phyloP scores from a whole-genome alignment of 2,113 vertebrate species.

The Raphicerus campestris region DNA sequence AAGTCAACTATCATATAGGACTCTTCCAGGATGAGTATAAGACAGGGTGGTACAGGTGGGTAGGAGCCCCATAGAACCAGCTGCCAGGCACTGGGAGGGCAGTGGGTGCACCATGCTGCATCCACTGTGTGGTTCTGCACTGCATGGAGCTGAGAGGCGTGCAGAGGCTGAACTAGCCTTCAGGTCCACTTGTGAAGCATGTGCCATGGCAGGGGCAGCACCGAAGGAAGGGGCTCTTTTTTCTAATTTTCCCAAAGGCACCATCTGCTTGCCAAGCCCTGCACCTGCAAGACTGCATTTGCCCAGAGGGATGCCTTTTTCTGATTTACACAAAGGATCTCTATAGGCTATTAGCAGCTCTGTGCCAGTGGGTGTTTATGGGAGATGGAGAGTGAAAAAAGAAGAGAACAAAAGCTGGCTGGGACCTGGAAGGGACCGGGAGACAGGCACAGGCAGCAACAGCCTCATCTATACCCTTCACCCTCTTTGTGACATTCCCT shows the following conservation, averaged over 20 bases:
- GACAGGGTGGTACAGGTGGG: neutral
- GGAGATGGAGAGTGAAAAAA: neutral
- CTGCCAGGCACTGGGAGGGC: neutral
- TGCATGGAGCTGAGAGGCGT: neutral
- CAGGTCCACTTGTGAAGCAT: neutral
- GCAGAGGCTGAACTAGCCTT: neutral
- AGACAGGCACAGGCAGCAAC: neutral
- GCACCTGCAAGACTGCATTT: conserved; percentile 35
- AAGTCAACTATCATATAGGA: neutral
- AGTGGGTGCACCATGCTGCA: neutral
- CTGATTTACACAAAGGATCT: conserved; percentile 32
- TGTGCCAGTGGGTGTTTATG: conserved; percentile 13
- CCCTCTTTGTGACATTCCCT: neutral
- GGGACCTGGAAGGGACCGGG: neutral
- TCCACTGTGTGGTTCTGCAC: neutral
- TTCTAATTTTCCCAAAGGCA: conserved; percentile 35
- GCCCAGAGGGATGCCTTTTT: neutral
- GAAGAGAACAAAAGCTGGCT: conserved; percentile 46
- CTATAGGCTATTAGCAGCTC: neutral
- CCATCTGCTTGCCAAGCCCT: conserved; percentile 57
- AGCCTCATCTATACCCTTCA: neutral
- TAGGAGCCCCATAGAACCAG: neutral
- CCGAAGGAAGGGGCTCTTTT: neutral
- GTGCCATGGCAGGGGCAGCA: neutral
- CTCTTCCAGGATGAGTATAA: neutral